phyloP scores from a whole-genome alignment of 2,113 vertebrate genomes.

The Tenebrosternarchus preto region DNA sequence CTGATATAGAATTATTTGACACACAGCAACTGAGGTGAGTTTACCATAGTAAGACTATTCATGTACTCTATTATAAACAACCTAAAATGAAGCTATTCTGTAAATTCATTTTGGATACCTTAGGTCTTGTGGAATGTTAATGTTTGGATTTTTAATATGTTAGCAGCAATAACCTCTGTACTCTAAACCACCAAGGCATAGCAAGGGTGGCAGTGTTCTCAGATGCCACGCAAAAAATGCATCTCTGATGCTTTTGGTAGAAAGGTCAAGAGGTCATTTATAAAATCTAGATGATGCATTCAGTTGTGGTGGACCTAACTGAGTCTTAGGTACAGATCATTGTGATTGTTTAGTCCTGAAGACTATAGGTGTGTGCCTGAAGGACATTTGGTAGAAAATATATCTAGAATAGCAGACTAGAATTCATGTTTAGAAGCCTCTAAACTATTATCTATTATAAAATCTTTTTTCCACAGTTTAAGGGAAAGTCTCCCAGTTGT shows the following conservation, averaged over 20 bases:
- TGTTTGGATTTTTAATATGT: no score
- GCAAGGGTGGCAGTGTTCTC: no score
- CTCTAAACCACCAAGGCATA: no score
- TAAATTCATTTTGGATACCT: no score
- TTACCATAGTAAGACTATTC: neutral
- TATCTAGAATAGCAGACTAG: neutral
- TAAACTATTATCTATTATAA: neutral
- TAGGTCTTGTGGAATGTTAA: no score
- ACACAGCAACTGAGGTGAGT: neutral
- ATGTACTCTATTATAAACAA: neutral
- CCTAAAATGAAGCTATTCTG: no score
- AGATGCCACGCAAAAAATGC: no score
- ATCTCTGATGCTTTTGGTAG: no score
- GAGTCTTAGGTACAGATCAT: neutral
- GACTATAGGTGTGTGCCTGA: neutral
- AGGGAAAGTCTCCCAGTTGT: neutral
- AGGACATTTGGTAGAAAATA: neutral
- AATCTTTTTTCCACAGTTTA: neutral
- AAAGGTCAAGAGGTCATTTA: no score
- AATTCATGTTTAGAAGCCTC: neutral
- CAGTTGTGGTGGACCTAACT: neutral
- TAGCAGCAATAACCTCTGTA: no score
- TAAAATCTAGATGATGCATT: neutral
- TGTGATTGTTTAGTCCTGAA: neutral
- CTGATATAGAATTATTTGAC: neutral